Base-by-base conservation (phyloP, 2,113 vertebrate genomes). In the Speoplatyrhinus poulsoni region DNA sequence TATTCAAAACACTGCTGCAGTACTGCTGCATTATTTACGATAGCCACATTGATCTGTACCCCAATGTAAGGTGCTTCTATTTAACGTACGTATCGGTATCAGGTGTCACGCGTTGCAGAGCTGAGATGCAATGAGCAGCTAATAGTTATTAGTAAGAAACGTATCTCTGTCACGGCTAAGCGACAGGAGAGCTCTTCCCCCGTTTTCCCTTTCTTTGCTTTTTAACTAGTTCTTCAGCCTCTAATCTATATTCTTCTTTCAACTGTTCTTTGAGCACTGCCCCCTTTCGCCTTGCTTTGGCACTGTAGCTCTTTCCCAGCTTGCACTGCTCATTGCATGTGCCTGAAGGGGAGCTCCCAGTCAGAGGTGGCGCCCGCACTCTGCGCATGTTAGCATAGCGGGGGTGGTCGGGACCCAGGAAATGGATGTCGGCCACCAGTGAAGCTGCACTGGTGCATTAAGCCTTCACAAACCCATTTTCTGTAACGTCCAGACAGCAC, bases 301-400 rank as follows among this genome's bases (percentile, higher is more conserved):
- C 86, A 55, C 79, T 80, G 81, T 70, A 62, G 87, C 85, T 83
- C 47, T 73, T 71, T 75, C 78, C 83, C 80, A 90, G 93, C 93
- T 93, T 94, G 93, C 87, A 77, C 72, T 87, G 91, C 85, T 87
- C 77, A 80, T 59, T 89, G 91, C 88, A 79, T 90, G 90, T 67
- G 62, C 77, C 82, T 87, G 74, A 81, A 71, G 69, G 75, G 62
- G 46, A 88, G 68, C 84, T 81, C 79, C 66, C 83, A 87, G 77
- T 78, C 79, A 86, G 85, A 82, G 85, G 77, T 74, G 84, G 87
- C 19, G 64, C 89, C 88, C 81, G 80, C 88, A 89, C 70, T 88
- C 85, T 86, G 81, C 65, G 81, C 83, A 87, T 87, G 85, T 82
- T 90, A 89, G 84, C 82, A 90, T 80, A 76, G 82, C 82, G 77